Evolutionary conservation across 2,113 vertebrate genomes (phyloP).

Genomic region (Gasterosteus aculeatus): DNA sequence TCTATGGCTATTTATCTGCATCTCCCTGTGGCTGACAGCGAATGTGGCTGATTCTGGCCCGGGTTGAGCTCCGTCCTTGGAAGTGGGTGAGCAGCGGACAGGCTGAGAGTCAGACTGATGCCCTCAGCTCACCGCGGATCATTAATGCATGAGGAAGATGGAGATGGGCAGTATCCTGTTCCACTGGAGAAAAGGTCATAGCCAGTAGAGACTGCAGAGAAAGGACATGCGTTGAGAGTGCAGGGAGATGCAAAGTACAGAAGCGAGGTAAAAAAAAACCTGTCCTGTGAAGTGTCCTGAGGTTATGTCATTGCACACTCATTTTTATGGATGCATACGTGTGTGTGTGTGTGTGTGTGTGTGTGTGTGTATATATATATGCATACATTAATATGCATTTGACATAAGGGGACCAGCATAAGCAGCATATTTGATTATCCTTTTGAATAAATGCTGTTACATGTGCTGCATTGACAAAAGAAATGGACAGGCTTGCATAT

Average conservation of each 20-base stretch:
- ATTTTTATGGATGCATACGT: background rate
- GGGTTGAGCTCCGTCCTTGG: slow-evolving; percentile 72
- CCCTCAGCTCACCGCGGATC: slow-evolving; percentile 79
- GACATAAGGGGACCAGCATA: background rate
- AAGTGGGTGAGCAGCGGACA: slow-evolving; percentile 65
- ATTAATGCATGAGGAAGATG: slow-evolving; percentile 83
- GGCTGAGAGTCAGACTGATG: slow-evolving; percentile 78
- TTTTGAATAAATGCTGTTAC: slow-evolving; percentile 30
- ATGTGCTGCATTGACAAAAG: slow-evolving; percentile 13
- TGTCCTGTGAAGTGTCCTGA: background rate
- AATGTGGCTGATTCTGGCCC: slow-evolving; percentile 57
- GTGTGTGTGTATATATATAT: too few relatives aligned
- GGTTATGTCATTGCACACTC: background rate
- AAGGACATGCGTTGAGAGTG: slow-evolving; percentile 60
- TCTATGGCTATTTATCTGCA: slow-evolving; percentile 68
- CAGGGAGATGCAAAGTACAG: slow-evolving; percentile 47
- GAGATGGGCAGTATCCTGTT: slow-evolving; percentile 78
- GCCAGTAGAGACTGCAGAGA: slow-evolving; percentile 56
- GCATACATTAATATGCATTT: background rate
- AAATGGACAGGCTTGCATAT: slow-evolving; percentile 4
- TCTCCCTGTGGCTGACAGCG: slow-evolving; percentile 66
- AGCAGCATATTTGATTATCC: slow-evolving; percentile 18
- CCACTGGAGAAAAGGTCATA: slow-evolving; percentile 79
- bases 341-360: slow-evolving; percentile 2
- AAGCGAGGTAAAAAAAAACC: slow-evolving; percentile 32